A percentile compares a stretch with the other conserved stretches of the same genome.
These are phyloP conservation scores for Disparrhopalites patrizii DNA, from an alignment of 2,888 invertebrate species.

Conservation along the genomic window DNA sequence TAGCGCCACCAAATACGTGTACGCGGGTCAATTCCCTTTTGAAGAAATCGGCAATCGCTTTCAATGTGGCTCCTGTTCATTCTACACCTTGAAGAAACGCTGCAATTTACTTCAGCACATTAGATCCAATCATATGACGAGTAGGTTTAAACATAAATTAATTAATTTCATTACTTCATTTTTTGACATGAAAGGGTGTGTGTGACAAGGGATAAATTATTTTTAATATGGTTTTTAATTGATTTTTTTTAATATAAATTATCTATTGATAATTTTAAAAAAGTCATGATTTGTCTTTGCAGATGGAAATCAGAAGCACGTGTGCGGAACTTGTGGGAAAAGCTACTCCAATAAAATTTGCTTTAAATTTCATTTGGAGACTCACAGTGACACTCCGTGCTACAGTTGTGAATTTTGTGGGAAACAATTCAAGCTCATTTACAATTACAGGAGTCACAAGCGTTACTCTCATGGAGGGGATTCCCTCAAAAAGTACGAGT, in stretches of 20 bases:
- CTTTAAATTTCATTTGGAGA: not conserved
- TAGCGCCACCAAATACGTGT: not conserved
- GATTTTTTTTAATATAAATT: too few relatives aligned
- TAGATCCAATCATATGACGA: conserved; percentile 4
- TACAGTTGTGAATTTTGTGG: conserved; percentile 1
- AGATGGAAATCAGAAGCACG: not conserved
- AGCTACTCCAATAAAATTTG: conserved; percentile 3
- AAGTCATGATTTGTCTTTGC: too few relatives aligned
- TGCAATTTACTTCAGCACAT: not conserved
- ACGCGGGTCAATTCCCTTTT: not conserved
- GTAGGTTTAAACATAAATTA: too few relatives aligned
- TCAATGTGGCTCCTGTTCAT: conserved; percentile 3
- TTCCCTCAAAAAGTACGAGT: not conserved
- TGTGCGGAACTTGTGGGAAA: not conserved
- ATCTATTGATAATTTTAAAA: too few relatives aligned
- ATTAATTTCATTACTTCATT: too few relatives aligned
- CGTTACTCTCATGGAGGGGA: not conserved
- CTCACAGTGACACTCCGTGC: not conserved
- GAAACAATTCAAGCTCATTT: conserved; percentile 7
- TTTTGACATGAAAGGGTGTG: too few relatives aligned
- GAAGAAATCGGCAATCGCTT: not conserved
- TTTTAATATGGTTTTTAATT: too few relatives aligned
- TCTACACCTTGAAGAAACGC: not conserved
- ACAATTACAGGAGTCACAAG: conserved; percentile 4
- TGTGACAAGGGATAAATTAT: too few relatives aligned